These are phyloP conservation scores for Mormyrus iriodes DNA, from an alignment of 2,113 vertebrate species.

Conservation along the genomic window DNA sequence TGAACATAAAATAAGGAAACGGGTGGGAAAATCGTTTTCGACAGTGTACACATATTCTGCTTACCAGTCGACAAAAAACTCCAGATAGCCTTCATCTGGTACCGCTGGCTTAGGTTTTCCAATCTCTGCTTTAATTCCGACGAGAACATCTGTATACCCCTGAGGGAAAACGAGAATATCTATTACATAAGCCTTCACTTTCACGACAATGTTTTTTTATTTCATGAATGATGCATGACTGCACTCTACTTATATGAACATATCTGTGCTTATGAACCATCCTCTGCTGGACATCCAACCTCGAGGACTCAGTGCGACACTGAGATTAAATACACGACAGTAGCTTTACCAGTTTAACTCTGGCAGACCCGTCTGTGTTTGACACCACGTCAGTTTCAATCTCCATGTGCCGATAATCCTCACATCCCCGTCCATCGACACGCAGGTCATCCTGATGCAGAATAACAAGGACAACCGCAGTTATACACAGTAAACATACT, in stretches of 20 bases:
- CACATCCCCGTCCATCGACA: conserved; percentile 85
- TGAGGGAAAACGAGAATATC: conserved; percentile 41
- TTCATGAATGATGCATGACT: background rate
- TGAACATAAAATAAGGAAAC: background rate
- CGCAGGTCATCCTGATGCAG: conserved; percentile 82
- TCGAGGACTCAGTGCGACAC: background rate
- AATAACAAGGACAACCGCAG: background rate
- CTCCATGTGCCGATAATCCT: conserved; percentile 88
- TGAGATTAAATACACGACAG: background rate
- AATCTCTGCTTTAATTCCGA: conserved; percentile 93
- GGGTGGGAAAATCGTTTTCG: background rate
- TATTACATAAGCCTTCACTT: background rate
- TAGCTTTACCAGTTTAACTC: conserved; percentile 80
- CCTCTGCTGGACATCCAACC: background rate
- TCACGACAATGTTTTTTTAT: background rate
- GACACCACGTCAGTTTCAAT: conserved; percentile 94
- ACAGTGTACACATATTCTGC: conserved; percentile 37
- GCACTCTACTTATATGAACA: background rate
- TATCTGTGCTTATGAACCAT: background rate
- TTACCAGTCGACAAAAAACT: conserved; percentile 97
- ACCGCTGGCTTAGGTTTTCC: conserved; percentile 77
- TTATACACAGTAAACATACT: background rate
- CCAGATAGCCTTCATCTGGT: conserved; percentile 83
- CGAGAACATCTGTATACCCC: conserved; percentile 88
- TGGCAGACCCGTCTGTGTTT: conserved; percentile 91